phyloP scores from a whole-genome alignment of 2,113 vertebrate species.

The Alligator mississippiensis region DNA sequence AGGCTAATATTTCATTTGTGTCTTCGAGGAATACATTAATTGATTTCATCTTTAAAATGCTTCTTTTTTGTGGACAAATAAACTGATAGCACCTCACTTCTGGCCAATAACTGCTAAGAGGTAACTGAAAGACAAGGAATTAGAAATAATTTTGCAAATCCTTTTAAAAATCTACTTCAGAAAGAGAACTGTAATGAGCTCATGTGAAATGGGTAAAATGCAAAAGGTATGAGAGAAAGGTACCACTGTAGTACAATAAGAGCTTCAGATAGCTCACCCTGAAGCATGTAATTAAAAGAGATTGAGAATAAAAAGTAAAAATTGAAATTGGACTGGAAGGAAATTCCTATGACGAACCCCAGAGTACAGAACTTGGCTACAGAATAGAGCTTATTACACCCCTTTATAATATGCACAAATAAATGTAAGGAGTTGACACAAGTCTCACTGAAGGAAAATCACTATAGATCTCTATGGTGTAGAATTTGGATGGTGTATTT shows the following conservation, averaged over 20 bases:
- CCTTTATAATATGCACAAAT: neutral
- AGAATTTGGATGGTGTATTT: neutral
- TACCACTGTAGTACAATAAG: neutral
- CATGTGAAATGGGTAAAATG: neutral
- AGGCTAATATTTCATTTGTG: neutral
- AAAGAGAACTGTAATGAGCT: neutral
- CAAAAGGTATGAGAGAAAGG: neutral
- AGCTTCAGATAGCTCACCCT: neutral
- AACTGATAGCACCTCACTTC: neutral
- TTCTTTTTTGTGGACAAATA: neutral
- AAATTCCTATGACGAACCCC: neutral
- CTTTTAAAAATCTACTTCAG: neutral
- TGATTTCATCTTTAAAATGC: neutral
- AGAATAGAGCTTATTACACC: neutral
- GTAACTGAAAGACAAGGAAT: neutral
- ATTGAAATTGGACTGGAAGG: neutral
- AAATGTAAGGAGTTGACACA: neutral
- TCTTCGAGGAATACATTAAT: neutral
- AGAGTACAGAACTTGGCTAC: neutral
- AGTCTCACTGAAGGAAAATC: neutral
- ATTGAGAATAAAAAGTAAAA: slow-evolving; percentile 1
- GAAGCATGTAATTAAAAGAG: neutral
- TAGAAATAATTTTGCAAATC: neutral
- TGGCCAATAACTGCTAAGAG: neutral
- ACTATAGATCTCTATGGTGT: neutral